Evolutionary conservation across 2,113 vertebrate species (phyloP), one percentile per base, ranked within the genome.

Genomic region (Lophura nycthemera): DNA sequence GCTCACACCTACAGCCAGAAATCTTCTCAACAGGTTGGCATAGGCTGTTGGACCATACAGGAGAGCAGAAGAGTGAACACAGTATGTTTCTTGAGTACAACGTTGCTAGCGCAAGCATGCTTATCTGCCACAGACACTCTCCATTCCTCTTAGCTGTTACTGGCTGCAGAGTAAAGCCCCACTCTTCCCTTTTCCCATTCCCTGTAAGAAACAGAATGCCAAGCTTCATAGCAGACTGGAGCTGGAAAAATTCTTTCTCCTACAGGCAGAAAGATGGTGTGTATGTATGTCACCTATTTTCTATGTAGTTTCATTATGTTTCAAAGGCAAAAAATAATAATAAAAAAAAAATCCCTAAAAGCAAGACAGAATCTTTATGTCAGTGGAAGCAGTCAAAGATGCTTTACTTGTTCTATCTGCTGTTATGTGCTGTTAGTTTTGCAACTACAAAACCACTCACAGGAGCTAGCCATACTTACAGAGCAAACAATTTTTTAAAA

Each of bases 91-190:
- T 83, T 24, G 77, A 91, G 82, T 64, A 54, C 29, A 64, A n/a
- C 4, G 16, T 50, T 67, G 88, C 89, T 70, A 48, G 56, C 74
- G 81, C 67, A 88, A 93, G 90, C 92, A 79, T 91, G 85, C 83
- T 90, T 50, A 76, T 89, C 67, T 88, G 64, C 69, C 22, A 13
- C 63, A 90, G 91, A 43, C 73, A 86, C 48, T 2, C 5, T 25
- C 32, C 27, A 30, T 63, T 89, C 45, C 65, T 76, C 47, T 24
- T 30, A 8, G 11, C 10, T 66, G 50, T 60, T 66, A 42, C 38
- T 32, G 69, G 57, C 36, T 80, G 80, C 48, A 70, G 43, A 87
- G 50, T 34, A 22, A 66, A 47, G 42, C 13, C 70, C 88, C 73
- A 43, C 32, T 61, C 57, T 48, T 30, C 29, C 40, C 34, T 19